Conservation (phyloP, 1,140 invertebrate species). For the Scylla paramamosain region DNA sequence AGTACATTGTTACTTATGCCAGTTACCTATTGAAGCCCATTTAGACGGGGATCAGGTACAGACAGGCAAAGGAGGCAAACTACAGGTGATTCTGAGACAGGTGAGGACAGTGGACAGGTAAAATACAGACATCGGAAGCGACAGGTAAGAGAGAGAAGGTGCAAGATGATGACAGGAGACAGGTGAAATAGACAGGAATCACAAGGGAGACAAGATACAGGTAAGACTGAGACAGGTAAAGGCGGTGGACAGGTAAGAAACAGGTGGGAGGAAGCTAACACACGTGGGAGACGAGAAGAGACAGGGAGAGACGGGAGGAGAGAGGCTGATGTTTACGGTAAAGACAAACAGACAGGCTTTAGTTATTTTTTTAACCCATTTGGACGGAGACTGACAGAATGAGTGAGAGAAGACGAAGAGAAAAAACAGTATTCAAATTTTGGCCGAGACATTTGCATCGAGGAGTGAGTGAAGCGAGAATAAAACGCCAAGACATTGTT, state of each 20-base stretch:
- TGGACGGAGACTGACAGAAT: background rate
- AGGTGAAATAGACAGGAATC: too few relatives aligned
- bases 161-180: too few relatives aligned
- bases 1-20: too few relatives aligned
- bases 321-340: background rate
- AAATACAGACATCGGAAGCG: too few relatives aligned
- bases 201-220: too few relatives aligned
- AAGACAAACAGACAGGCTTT: background rate
- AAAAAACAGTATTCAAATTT: conserved; percentile 2
- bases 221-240: too few relatives aligned
- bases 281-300: background rate
- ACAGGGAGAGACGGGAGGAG: background rate
- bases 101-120: too few relatives aligned
- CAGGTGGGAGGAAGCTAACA: background rate
- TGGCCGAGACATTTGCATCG: background rate
- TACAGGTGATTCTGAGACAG: too few relatives aligned
- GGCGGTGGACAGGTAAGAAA: background rate
- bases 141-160: too few relatives aligned
- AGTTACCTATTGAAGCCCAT: too few relatives aligned
- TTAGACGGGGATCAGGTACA: too few relatives aligned
- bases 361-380: background rate
- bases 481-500: background rate
- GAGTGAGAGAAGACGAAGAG: background rate
- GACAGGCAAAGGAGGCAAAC: too few relatives aligned
- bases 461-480: background rate